Conservation (phyloP, 2,113 vertebrate genomes). For the Cinclus cinclus region DNA sequence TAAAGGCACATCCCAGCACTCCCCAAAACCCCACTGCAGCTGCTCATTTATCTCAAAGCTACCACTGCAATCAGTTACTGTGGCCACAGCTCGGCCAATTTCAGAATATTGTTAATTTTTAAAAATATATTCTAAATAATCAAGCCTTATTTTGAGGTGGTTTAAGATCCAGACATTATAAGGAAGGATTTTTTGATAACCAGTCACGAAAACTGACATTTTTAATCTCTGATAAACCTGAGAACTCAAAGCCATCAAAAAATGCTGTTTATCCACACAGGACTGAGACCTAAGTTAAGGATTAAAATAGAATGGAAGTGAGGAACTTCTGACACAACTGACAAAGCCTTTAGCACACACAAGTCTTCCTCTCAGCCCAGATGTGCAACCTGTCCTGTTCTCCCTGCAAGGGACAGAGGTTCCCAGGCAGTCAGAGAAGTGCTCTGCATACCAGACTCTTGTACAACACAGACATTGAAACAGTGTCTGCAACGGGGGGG, state of each 20-base stretch:
- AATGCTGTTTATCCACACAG: not conserved
- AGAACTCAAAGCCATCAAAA: not conserved
- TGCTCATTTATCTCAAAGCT: not conserved
- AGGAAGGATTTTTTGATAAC: not conserved
- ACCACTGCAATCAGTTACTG: not conserved
- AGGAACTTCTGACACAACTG: not conserved
- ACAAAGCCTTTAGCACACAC: not conserved
- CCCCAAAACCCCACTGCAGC: not conserved
- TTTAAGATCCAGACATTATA: not conserved
- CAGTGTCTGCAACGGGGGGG: conserved; percentile 23
- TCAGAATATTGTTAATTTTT: not conserved
- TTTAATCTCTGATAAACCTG: not conserved
- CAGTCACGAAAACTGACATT: not conserved
- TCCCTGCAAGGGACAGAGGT: conserved; percentile 5
- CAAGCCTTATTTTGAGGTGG: not conserved
- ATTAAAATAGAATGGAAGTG: not conserved
- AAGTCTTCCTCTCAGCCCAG: not conserved
- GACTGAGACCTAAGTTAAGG: not conserved
- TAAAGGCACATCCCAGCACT: not conserved
- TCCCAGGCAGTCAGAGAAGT: conserved; percentile 62
- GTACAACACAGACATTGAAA: conserved; percentile 57
- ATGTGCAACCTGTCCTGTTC: conserved; percentile 10
- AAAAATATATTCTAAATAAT: not conserved
- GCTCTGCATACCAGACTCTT: conserved; percentile 65
- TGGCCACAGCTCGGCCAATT: not conserved